phyloP scores from a whole-genome alignment of 2,888 invertebrate species.

The Eupeodes luniger region DNA sequence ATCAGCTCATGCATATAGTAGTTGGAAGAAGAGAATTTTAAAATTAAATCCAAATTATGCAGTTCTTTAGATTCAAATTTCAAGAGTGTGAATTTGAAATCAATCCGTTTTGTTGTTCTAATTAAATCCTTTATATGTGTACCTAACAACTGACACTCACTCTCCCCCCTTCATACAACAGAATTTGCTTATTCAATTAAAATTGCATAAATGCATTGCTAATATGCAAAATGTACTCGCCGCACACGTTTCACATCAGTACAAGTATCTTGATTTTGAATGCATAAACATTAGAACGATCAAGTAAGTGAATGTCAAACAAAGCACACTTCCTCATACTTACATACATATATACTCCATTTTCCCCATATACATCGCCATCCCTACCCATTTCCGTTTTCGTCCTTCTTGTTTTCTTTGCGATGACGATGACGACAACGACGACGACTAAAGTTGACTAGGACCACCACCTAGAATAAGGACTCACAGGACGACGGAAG shows the following conservation, averaged over 20 bases:
- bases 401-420: not conserved
- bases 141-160: not conserved
- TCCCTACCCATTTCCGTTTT: not conserved
- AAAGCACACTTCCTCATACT: slow-evolving; percentile 17
- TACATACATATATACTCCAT: not conserved
- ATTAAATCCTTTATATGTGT: not conserved
- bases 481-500: not conserved
- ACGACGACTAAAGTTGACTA: not conserved
- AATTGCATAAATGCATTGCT: slow-evolving; percentile 64
- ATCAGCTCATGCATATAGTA: not conserved
- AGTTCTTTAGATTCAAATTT: not conserved
- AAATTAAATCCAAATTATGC: not conserved
- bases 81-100: not conserved
- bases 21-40: too few relatives aligned
- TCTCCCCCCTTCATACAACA: not conserved
- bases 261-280: slow-evolving; percentile 6
- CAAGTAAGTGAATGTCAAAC: slow-evolving; percentile 55
- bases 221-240: slow-evolving; percentile 28
- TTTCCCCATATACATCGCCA: not conserved
- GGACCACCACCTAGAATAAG: not conserved
- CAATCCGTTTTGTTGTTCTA: slow-evolving; percentile 15
- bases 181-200: slow-evolving; percentile 59
- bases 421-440: not conserved
- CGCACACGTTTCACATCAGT: slow-evolving; percentile 18
- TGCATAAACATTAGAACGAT: slow-evolving; percentile 48